Conservation (phyloP, 2,888 invertebrate species). For the Mythimna albipuncta region DNA sequence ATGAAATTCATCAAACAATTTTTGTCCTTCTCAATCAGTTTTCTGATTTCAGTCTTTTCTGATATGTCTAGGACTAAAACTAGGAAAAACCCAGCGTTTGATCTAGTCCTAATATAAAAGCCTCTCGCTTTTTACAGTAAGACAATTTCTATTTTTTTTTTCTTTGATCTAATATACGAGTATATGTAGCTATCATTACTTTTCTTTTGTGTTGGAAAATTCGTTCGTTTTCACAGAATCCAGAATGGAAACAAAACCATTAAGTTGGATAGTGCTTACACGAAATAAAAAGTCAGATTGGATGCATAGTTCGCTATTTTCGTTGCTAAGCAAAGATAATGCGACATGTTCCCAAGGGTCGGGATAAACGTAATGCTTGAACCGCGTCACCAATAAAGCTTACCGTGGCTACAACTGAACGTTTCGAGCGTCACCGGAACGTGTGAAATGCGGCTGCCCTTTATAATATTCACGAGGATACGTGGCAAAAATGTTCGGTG, state of each 20-base stretch:
- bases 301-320: neutral
- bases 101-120: too few species aligned
- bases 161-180: conserved; percentile 8
- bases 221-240: conserved; percentile 17
- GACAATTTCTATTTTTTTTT: conserved; percentile 5
- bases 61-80: conserved; percentile 9
- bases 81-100: neutral
- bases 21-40: conserved; percentile 10
- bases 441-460: conserved; percentile 78
- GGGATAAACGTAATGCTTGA: conserved; percentile 49
- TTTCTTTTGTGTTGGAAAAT: conserved; percentile 26
- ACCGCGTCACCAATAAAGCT: conserved; percentile 73
- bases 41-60: conserved; percentile 7
- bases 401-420: conserved; percentile 72
- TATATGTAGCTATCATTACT: conserved; percentile 15
- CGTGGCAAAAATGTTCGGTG: conserved; percentile 79
- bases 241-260: conserved; percentile 11
- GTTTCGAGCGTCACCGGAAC: conserved; percentile 77
- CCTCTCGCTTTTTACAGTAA: neutral
- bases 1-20: conserved; percentile 25
- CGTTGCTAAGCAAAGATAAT: neutral
- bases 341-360: conserved; percentile 1
- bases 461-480: conserved; percentile 82
- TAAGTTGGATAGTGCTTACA: conserved; percentile 7
- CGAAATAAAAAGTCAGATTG: neutral